phyloP scores from a whole-genome alignment of 2,113 vertebrate species.

The Choloepus hoffmanni region DNA sequence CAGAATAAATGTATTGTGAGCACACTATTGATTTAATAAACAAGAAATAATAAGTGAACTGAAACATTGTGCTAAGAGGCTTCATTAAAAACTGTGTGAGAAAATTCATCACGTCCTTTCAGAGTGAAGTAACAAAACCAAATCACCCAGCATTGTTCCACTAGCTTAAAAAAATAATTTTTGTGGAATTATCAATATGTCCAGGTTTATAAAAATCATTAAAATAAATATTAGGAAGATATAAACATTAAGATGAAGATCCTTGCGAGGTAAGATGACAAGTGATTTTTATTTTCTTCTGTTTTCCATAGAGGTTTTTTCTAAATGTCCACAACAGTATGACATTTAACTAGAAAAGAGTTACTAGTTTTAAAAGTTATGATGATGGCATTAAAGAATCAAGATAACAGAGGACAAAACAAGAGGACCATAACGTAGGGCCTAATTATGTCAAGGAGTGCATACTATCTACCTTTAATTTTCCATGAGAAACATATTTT shows the following conservation, averaged over 20 bases:
- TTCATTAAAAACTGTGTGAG: neutral
- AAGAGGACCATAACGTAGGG: neutral
- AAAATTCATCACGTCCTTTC: neutral
- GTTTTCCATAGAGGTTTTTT: neutral
- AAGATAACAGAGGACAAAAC: neutral
- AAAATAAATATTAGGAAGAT: conserved; percentile 7
- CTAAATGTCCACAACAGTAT: neutral
- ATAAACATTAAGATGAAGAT: neutral
- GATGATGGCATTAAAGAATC: neutral
- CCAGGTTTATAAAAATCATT: conserved; percentile 21
- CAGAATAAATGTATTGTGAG: neutral
- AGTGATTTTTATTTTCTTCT: neutral
- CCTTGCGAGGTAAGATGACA: neutral
- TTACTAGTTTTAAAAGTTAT: conserved; percentile 33
- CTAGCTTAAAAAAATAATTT: conserved; percentile 61
- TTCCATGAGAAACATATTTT: neutral
- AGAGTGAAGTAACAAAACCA: conserved; percentile 9
- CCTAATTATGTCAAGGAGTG: conserved; percentile 25
- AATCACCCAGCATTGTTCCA: neutral
- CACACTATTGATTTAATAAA: conserved; percentile 27
- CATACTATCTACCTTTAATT: neutral
- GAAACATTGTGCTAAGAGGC: neutral
- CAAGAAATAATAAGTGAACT: neutral
- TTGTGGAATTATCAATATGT: conserved; percentile 57
- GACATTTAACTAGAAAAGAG: conserved; percentile 28